A percentile compares a stretch with the other conserved stretches of the same genome.
phyloP scores from a whole-genome alignment of 2,797 vertebrate species.

The Ammospiza maritima region DNA sequence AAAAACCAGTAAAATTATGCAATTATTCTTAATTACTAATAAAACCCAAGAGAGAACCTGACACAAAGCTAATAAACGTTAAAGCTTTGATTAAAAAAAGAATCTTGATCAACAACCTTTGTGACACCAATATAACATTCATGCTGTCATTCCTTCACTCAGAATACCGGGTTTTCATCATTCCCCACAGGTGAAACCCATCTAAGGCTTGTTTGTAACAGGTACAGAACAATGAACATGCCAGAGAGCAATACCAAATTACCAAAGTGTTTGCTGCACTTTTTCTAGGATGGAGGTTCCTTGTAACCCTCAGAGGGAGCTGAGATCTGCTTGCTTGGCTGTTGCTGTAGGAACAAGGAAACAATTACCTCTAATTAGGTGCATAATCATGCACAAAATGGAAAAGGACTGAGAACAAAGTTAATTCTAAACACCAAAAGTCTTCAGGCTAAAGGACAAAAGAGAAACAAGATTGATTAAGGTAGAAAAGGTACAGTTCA shows the following conservation, averaged over 20 bases:
- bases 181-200: background rate
- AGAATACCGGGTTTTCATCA: background rate
- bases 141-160: background rate
- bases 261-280: background rate
- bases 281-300: background rate
- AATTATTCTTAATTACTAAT: background rate
- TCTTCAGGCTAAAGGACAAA: background rate
- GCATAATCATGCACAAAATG: background rate
- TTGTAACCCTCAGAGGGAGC: background rate
- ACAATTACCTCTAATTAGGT: constrained; percentile 17
- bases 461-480: background rate
- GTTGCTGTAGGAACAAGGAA: constrained; percentile 3
- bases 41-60: background rate
- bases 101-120: background rate
- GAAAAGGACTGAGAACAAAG: background rate
- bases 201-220: background rate
- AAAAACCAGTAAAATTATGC: background rate
- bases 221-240: background rate
- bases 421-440: constrained; percentile 13
- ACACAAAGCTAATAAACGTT: background rate
- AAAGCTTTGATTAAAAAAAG: background rate
- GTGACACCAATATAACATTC: background rate
- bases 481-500: background rate
- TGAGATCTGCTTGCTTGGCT: background rate
- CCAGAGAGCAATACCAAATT: background rate